Base-by-base conservation (phyloP, 1,140 invertebrate genomes). In the Tribolium castaneum region DNA sequence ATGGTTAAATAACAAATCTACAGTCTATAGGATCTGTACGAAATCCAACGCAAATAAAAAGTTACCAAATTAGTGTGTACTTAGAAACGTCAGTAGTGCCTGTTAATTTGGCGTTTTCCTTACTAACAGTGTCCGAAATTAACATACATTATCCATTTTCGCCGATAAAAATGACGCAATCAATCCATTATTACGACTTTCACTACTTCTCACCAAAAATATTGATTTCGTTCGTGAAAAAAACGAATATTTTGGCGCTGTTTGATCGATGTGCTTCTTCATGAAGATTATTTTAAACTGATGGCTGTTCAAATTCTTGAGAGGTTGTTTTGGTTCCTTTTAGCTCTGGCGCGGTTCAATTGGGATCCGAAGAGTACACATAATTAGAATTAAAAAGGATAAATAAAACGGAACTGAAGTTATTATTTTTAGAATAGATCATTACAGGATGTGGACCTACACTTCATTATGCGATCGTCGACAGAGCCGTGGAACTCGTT, bases 301-400 rank as follows among this genome's bases (percentile, higher is more conserved):
- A 52, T 19, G 51, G 10, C 39, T 3, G 6, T 9, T 45, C 1
- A 45, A 45, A 66, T 35, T 66, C 25, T 35, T 35, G 59, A 59
- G 59, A n/a, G 39, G 39, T 10, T 45, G 39, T 45, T 45, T 45
- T 45, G 39, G 39, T 45, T 25, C 54, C 10, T 59, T 25, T 59
- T n/a, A 59, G 10, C 54, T 59, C 6, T 50, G 39, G 49, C 70
- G 16, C 39, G 52, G 49, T 73, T 62, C 50, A 54, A 52, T 73
- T 73, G 52, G 30, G 30, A 73, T 73, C 50, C 50, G 52, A 73
- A 72, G 39, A 49, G 70, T 49, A 51, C 52, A 73, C 52, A 73
- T 73, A 73, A 73, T 73, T 73, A 73, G 71, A 73, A 73, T 73
- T 54, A 73, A 73, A 72, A 73, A 73, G 71, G 49, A 73, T 66